These are phyloP conservation scores for Coelopa pilipes DNA, from an alignment of 2,888 invertebrate species.

Conservation along the genomic window DNA sequence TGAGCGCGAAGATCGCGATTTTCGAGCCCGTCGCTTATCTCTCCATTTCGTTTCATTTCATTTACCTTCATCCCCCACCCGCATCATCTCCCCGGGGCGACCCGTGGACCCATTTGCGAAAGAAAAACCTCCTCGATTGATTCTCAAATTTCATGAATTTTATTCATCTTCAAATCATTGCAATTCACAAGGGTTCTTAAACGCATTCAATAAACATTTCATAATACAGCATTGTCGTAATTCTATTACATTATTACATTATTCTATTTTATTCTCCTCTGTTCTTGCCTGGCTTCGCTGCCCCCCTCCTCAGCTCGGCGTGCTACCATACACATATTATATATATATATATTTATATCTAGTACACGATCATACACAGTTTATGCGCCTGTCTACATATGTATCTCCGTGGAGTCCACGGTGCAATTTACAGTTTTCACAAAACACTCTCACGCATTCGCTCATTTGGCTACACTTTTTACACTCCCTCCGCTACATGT, in stretches of 20 bases:
- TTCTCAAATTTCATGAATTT: slow-evolving; percentile 16
- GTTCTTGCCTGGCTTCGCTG: not conserved
- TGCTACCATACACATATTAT: not conserved
- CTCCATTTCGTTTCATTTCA: not conserved
- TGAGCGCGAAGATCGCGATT: too few relatives aligned
- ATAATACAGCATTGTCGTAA: slow-evolving; percentile 15
- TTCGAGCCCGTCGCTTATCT: not conserved
- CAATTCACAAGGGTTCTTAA: slow-evolving; percentile 23
- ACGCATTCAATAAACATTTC: slow-evolving; percentile 23
- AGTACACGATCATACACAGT: not conserved
- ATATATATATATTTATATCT: slow-evolving; percentile 5
- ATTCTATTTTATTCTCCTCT: not conserved
- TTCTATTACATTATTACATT: not conserved
- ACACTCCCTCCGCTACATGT: not conserved
- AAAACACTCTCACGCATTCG: not conserved
- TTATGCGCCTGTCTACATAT: not conserved
- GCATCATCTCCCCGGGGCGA: too few relatives aligned
- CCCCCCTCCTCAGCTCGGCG: not conserved
- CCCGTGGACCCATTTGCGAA: not conserved
- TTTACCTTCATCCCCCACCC: not conserved
- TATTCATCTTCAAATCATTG: slow-evolving; percentile 31
- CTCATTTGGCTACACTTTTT: slow-evolving; percentile 24
- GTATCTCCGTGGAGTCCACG: not conserved
- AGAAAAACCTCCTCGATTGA: too few relatives aligned
- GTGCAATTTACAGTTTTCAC: not conserved